Percentiles rank a stretch among this genome's conserved stretches.
phyloP scores from a whole-genome alignment of 2,888 invertebrate genomes.

The Labia minor region DNA sequence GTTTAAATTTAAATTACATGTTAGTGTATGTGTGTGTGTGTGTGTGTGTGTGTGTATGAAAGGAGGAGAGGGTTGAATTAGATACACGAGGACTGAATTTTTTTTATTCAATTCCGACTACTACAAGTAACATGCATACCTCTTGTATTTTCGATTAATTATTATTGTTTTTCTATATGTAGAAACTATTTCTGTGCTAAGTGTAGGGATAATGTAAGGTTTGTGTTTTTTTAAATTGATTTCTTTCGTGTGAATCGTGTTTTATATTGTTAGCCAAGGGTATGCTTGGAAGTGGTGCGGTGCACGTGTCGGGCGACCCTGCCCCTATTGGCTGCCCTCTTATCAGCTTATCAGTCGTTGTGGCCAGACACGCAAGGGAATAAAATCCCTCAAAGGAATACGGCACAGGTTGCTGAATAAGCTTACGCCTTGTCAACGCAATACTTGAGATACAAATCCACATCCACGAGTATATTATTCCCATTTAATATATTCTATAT shows the following conservation, averaged over 20 bases:
- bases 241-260: neutral
- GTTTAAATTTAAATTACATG: constrained; percentile 3
- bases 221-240: constrained; percentile 3
- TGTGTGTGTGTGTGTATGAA: no score
- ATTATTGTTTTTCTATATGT: constrained; percentile 13
- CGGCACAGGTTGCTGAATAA: neutral
- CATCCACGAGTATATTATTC: neutral
- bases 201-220: neutral
- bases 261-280: constrained; percentile 5
- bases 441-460: neutral
- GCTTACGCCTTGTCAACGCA: constrained; percentile 4
- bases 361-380: neutral
- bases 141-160: neutral
- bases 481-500: no score
- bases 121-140: neutral
- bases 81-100: neutral
- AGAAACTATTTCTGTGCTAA: neutral
- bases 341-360: constrained; percentile 7
- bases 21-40: no score
- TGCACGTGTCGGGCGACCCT: neutral
- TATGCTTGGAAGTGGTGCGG: neutral
- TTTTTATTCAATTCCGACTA: neutral
- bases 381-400: neutral
- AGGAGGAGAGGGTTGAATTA: neutral
- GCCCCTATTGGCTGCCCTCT: neutral